Conservation (phyloP, 2,888 invertebrate species). For the Cyclophora albipunctata region DNA sequence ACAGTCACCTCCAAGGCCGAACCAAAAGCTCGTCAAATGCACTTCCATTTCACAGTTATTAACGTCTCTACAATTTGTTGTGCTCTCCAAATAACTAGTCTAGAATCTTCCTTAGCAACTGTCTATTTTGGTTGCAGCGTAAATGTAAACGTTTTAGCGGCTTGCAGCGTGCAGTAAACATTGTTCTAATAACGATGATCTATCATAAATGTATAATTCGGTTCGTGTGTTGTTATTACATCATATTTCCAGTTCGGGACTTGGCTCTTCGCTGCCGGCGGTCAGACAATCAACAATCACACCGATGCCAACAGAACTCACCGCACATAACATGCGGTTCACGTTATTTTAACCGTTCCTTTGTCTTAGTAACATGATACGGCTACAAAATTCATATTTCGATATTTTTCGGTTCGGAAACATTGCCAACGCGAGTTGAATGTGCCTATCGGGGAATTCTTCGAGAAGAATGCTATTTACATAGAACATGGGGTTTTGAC, state of each 20-base stretch:
- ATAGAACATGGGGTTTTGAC: too few relatives aligned
- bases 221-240: conserved; percentile 8
- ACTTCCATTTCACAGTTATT: too few relatives aligned
- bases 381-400: conserved; percentile 1
- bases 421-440: conserved; percentile 17
- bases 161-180: neutral
- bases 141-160: too few relatives aligned
- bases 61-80: too few relatives aligned
- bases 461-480: conserved; percentile 2
- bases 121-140: too few relatives aligned
- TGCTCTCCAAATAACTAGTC: too few relatives aligned
- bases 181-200: neutral
- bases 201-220: neutral
- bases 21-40: too few relatives aligned
- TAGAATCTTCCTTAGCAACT: neutral
- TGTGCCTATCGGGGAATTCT: conserved; percentile 6
- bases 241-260: conserved; percentile 11
- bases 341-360: conserved; percentile 16
- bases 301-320: conserved; percentile 20
- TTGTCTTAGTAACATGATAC: conserved; percentile 20
- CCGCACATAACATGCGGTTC: conserved; percentile 10
- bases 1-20: too few relatives aligned
- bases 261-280: conserved; percentile 17
- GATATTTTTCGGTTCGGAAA: conserved; percentile 4
- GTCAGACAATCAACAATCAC: conserved; percentile 17